phyloP scores from a whole-genome alignment of 2,888 invertebrate genomes.

The Gibbula magus region DNA sequence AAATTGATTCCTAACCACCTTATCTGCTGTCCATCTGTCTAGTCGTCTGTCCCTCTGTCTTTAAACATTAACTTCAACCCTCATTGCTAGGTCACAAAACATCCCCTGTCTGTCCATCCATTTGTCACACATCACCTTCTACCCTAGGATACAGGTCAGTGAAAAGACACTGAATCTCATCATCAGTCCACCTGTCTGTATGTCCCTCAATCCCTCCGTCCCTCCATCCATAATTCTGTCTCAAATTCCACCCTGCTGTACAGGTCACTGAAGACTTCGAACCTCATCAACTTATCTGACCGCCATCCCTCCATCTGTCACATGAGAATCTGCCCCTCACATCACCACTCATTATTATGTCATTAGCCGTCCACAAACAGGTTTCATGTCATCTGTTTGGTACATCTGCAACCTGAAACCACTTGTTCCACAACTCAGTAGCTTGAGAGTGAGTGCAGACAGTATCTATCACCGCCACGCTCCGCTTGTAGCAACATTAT shows the following conservation, averaged over 20 bases:
- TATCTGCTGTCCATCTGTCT: too few species aligned
- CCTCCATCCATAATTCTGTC: neutral
- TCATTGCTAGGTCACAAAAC: neutral
- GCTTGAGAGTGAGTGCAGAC: neutral
- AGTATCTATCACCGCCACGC: neutral
- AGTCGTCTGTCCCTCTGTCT: too few species aligned
- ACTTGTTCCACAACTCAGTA: too few species aligned
- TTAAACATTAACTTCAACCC: too few species aligned
- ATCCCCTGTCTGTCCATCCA: neutral
- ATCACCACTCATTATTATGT: neutral
- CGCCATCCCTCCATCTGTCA: neutral
- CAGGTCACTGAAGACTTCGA: too few species aligned
- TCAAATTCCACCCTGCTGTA: neutral
- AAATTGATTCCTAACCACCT: too few species aligned
- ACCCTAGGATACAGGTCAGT: neutral
- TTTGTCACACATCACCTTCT: neutral
- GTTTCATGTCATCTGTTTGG: neutral
- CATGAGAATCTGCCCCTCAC: neutral
- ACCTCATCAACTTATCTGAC: neutral
- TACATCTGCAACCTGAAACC: neutral
- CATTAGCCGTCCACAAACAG: neutral
- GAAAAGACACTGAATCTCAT: neutral
- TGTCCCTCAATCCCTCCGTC: neutral
- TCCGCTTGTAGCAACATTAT: neutral
- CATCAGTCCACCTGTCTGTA: neutral